phyloP scores from a whole-genome alignment of 2,888 invertebrate genomes.

The Griposia aprilina region DNA sequence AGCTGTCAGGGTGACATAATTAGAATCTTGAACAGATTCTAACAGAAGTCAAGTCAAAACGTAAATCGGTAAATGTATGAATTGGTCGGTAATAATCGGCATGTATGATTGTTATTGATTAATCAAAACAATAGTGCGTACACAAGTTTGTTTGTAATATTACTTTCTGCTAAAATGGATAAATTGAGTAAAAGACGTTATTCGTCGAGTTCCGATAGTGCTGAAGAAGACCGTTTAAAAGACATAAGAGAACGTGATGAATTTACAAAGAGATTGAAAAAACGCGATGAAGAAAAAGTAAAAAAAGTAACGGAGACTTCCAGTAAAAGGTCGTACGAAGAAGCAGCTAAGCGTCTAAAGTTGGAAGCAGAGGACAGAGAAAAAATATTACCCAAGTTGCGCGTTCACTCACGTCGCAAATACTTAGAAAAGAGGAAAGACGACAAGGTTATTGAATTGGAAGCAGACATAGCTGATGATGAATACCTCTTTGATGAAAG shows the following conservation, averaged over 20 bases:
- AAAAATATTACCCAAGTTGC: constrained; percentile 96
- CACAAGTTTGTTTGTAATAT: not conserved
- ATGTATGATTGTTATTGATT: too few species aligned
- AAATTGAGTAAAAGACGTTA: constrained; percentile 85
- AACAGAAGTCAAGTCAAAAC: too few species aligned
- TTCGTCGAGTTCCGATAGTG: constrained; percentile 92
- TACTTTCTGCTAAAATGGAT: constrained; percentile 72
- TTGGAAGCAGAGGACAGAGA: constrained; percentile 96
- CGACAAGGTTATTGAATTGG: constrained; percentile 98
- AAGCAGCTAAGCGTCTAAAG: constrained; percentile 97
- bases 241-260: constrained; percentile 98
- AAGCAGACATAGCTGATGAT: constrained; percentile 98
- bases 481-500: constrained; percentile 98
- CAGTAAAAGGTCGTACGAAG: constrained; percentile 94
- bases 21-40: too few species aligned
- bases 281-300: constrained; percentile 96
- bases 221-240: constrained; percentile 94
- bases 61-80: too few species aligned
- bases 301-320: constrained; percentile 94
- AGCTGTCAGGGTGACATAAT: too few species aligned
- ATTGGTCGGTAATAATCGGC: too few species aligned
- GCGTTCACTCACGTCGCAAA: constrained; percentile 97
- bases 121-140: not conserved
- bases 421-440: constrained; percentile 99
- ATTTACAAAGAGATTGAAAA: constrained; percentile 96